Conservation (phyloP, 2,888 invertebrate species). For the Eupithecia vulgata region DNA sequence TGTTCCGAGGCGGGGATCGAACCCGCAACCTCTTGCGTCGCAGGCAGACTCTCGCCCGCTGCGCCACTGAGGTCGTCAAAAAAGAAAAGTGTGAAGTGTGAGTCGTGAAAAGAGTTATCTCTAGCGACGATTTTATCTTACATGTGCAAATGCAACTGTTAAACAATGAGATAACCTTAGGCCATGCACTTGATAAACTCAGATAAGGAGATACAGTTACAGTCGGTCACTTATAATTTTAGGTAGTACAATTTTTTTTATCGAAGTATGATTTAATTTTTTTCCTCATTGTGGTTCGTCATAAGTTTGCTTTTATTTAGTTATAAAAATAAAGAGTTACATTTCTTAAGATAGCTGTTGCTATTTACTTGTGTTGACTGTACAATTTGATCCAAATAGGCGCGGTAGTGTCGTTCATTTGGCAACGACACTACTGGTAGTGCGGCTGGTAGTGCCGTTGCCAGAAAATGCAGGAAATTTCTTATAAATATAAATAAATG, state of each 20-base stretch:
- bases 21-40: no score
- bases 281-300: not conserved
- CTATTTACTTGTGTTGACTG: constrained; percentile 7
- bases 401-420: constrained; percentile 17
- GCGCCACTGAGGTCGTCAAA: no score
- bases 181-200: constrained; percentile 8
- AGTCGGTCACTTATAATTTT: constrained; percentile 6
- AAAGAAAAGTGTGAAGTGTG: no score
- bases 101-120: constrained; percentile 12
- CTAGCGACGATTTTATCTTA: constrained; percentile 15
- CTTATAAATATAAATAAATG: no score
- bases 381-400: constrained; percentile 8
- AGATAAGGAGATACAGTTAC: constrained; percentile 6
- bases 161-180: constrained; percentile 13
- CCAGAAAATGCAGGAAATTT: constrained; percentile 10
- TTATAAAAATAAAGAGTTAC: not conserved
- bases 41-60: no score
- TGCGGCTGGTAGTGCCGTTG: constrained; percentile 20
- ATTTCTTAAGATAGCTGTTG: not conserved
- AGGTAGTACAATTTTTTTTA: constrained; percentile 7
- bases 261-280: constrained; percentile 4
- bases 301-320: not conserved
- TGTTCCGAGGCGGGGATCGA: no score
- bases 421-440: constrained; percentile 21
- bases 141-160: constrained; percentile 17